phyloP scores from a whole-genome alignment of 2,888 invertebrate species.

The Parnassius orleans region DNA sequence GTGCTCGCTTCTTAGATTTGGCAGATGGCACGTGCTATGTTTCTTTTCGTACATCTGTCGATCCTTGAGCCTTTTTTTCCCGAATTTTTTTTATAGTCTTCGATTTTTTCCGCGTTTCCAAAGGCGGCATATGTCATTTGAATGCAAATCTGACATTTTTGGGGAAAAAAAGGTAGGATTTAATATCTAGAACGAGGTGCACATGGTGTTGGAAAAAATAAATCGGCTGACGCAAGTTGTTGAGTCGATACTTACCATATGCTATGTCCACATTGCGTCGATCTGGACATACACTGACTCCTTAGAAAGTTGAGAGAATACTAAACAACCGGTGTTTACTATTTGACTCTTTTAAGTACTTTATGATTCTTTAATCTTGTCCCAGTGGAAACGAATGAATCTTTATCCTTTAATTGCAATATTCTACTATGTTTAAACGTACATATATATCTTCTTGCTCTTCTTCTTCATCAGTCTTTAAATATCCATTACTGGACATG shows the following conservation, averaged over 20 bases:
- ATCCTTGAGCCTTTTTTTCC: constrained; percentile 59
- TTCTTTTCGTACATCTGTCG: constrained; percentile 77
- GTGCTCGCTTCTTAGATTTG: constrained; percentile 70
- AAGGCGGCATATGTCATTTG: constrained; percentile 67
- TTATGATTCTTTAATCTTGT: too few species aligned
- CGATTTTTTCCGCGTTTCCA: constrained; percentile 38
- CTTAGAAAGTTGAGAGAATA: not conserved
- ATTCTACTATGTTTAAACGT: too few species aligned
- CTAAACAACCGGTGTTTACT: too few species aligned
- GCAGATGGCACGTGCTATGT: constrained; percentile 79
- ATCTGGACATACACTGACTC: constrained; percentile 27
- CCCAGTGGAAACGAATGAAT: too few species aligned
- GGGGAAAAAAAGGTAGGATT: constrained; percentile 53
- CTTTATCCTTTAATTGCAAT: too few species aligned
- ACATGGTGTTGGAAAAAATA: constrained; percentile 73
- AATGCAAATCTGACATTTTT: constrained; percentile 73
- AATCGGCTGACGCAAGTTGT: constrained; percentile 70
- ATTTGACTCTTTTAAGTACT: too few species aligned
- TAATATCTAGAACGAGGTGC: constrained; percentile 59
- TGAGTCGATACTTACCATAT: constrained; percentile 61
- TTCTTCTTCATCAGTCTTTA: too few species aligned
- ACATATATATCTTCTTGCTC: too few species aligned
- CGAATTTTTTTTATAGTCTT: constrained; percentile 55
- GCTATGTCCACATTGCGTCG: constrained; percentile 56
- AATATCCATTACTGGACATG: too few species aligned